Base-by-base conservation (phyloP, 2,888 invertebrate species). In the Thecophora atra region DNA sequence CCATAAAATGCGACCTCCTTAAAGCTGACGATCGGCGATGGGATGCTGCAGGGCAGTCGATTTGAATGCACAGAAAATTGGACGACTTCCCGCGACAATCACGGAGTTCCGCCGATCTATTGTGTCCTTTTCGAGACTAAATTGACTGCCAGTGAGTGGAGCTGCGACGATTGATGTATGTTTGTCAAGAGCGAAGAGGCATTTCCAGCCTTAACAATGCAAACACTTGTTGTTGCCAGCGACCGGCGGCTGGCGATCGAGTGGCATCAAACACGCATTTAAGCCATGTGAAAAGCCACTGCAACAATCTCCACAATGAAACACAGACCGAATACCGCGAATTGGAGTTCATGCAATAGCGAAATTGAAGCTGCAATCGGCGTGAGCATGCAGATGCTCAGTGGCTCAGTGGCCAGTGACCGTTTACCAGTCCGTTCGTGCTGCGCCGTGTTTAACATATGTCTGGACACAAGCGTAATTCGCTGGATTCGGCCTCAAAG, bases 81-180 rank as follows among this genome's bases (percentile, higher is more conserved):
- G 85, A 83, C 85, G 83, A 85, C 85, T 85, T 84, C 85, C 85
- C 84, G 83, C 82, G 85, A 82, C 84, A 84, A 83, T 81, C 81
- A 82, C 78, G 70, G 75, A 74, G 71, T 71, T 72, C 28, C 67
- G 71, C 62, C 72, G 68, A 70, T 70, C 75, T 65, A 60, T 64
- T 60, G n/a, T 74, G 76, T 72, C 76, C 73, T 74, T 75, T 73
- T 75, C 67, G 75, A 68, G 66, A 71, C 75, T 73, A 78, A 79
- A 81, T 81, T 79, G 81, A 79, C 81, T 81, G 71, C 73, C 66
- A 69, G 73, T 65, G 24, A 28, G 68, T 56, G 24, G 58, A 19
- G n/a, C 21, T 24, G 24, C 68, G 13, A 42, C 42, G 68, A 68
- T 68, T 68, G 68, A 68, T 58, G 24, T 44, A 58, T 68, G 68